phyloP scores from a whole-genome alignment of 2,797 vertebrate genomes.

The Mionectes olivaceus region DNA sequence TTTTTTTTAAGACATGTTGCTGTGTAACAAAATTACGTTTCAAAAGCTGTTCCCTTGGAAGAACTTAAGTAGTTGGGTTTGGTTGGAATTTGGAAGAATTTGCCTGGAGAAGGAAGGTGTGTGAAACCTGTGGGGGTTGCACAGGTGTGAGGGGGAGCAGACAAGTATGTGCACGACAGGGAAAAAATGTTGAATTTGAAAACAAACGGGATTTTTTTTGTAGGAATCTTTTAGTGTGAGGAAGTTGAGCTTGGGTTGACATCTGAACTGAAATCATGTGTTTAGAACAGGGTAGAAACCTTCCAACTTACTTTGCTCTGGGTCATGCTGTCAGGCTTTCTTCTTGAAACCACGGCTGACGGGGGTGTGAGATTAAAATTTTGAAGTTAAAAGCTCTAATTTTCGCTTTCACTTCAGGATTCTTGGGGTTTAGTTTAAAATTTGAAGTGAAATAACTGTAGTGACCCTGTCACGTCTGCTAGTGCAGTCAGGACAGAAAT shows the following conservation, averaged over 20 bases:
- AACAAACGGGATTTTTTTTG: neutral
- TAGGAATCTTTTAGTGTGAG: neutral
- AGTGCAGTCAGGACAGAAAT: rapidly evolving
- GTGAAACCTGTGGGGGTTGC: neutral
- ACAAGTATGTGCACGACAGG: neutral
- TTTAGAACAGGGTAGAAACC: neutral
- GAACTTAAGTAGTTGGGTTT: neutral
- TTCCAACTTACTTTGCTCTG: neutral
- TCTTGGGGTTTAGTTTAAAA: neutral
- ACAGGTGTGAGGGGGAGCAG: neutral
- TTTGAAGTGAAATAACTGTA: too few species aligned
- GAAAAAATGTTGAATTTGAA: neutral
- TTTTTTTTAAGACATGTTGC: rapidly evolving
- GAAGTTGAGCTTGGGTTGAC: neutral
- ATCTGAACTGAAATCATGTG: neutral
- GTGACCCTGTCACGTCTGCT: neutral
- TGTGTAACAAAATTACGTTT: neutral
- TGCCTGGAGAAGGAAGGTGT: neutral
- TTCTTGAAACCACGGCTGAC: neutral
- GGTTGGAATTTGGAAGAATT: neutral
- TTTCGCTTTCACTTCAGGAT: neutral
- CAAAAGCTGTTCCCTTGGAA: neutral
- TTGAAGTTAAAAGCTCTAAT: neutral
- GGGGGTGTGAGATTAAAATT: neutral
- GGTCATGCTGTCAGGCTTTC: neutral